Evolutionary conservation across 2,888 invertebrate genomes (phyloP), one percentile per base, ranked within the genome.

Genomic region (Monoplex corrugatus): DNA sequence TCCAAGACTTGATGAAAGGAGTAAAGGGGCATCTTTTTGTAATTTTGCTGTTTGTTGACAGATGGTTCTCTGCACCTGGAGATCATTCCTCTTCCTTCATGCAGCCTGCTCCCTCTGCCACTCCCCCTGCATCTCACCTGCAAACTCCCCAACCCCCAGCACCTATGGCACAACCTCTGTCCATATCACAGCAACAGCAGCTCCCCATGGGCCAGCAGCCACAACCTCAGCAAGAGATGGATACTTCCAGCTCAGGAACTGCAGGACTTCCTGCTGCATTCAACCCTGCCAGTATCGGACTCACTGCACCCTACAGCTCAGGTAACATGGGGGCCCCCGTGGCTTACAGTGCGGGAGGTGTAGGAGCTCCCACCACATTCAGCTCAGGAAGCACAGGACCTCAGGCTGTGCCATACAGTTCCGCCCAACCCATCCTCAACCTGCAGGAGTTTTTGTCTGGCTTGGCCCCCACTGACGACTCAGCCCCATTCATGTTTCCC

Each of bases 381-480:
- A 19, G 40, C n/a, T 63, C 68, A 32, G 80, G 80, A n/a, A 57
- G 32, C 0, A 19, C n/a, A 23, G 57, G 82, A 32, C 80, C 82
- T 0, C n/a, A n/a, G n/a, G n/a, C n/a, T n/a, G 57, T 63, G 10
- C n/a, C 87, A 6, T 88, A 82, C 35, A 83, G 8, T 38, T 80
- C 75, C 5, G 68, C 80, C n/a, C 88, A 63, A 19, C 88, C 88
- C 82, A 88, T 88, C 28, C 83, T 88, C 28, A 88, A 88, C 57
- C 63, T 88, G 88, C 88, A 88, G 83, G 88, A 88, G 80, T 88
- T 88, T 32, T 43, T 88, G 35, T 83, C 82, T 6, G 88, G 88
- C 23, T 32, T 83, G 32, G 57, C 80, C 28, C 83, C 88, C 13
- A 40, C 45, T 23, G 38, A 82, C n/a, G 83, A 88, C 5, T 57